phyloP scores from a whole-genome alignment of 2,113 vertebrate genomes.

The Telmatochromis brichardi region DNA sequence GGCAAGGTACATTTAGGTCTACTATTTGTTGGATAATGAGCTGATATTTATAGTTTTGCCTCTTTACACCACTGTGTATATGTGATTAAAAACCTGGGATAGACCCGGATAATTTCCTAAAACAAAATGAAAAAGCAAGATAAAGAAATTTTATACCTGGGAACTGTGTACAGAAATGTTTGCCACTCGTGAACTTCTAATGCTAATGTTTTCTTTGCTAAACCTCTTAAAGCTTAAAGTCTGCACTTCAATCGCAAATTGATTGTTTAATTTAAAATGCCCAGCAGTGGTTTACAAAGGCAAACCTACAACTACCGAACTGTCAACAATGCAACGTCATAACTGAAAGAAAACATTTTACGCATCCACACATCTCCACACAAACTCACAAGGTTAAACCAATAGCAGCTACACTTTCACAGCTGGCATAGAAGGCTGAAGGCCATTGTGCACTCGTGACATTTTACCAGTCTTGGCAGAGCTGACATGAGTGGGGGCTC shows the following conservation, averaged over 20 bases:
- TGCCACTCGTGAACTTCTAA: background rate
- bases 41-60: background rate
- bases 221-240: background rate
- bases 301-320: background rate
- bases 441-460: background rate
- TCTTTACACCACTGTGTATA: background rate
- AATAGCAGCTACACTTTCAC: background rate
- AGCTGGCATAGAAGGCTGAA: background rate
- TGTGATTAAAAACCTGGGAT: background rate
- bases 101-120: background rate
- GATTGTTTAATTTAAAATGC: background rate
- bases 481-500: conserved; percentile 31
- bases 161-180: background rate
- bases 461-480: conserved; percentile 38
- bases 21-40: background rate
- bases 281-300: background rate
- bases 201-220: background rate
- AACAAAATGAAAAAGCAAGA: background rate
- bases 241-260: background rate
- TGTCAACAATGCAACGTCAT: background rate
- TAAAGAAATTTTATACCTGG: background rate
- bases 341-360: background rate
- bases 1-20: background rate
- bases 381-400: background rate
- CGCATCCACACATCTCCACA: background rate